Evolutionary conservation across 2,113 vertebrate species (phyloP), one percentile per base, ranked within the genome.

Genomic region (Caranx ignobilis): DNA sequence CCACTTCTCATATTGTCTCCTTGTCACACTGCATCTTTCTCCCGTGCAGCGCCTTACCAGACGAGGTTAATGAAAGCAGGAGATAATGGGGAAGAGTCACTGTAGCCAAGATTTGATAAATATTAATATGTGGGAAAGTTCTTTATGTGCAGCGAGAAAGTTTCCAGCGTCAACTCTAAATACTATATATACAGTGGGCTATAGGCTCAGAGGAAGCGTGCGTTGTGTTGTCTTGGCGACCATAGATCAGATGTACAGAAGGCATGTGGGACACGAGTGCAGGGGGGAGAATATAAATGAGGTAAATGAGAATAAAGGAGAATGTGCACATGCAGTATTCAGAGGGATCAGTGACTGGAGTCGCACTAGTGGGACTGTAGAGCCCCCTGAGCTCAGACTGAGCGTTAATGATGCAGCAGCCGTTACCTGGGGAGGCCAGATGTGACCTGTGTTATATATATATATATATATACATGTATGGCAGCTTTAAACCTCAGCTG

Each of bases 321-420:
- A 11, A 6, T 0, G 2, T 43, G 61, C 60, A 69, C 71, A 68
- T 79, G 61, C 39, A 85, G 78, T 64, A 79, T 84, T 79, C 48
- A 84, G 54, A 76, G 70, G 72, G 81, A 65, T 81, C 74, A 71
- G 43, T 5, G 47, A 16, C 68, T 68, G 61, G 61, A 19, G 75
- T 54, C 80, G 19, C 66, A 41, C 52, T 7, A 5, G 18, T 10
- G 31, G 50, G 63, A 69, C 56, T 21, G 3, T 21, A 12, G 4
- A 11, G 62, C 56, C 66, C 54, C 48, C 50, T 34, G 50, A 1
- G 43, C 60, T 70, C 57, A 19, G 18, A 50, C 34, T 10, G 59
- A 2, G 50, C 77, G 71, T 78, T 18, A 79, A 83, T 57, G 54
- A 88, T 88, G 73, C 71, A 85, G 0, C 75, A 31, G 56, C 11